Base-by-base conservation (phyloP, 1,140 invertebrate genomes). In the Araneus ventricosus region DNA sequence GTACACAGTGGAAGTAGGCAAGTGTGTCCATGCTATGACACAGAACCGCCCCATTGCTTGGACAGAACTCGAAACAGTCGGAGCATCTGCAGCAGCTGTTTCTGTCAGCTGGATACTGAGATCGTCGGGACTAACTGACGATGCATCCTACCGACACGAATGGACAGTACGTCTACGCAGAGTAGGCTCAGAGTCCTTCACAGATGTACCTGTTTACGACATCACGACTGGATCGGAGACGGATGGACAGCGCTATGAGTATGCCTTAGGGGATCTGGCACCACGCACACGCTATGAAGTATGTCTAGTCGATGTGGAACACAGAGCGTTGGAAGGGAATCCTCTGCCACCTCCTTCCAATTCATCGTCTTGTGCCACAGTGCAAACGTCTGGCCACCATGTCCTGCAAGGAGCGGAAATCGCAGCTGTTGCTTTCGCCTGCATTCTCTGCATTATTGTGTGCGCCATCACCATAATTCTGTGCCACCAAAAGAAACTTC, bases 161-260 rank as follows among this genome's bases (percentile, higher is more conserved):
- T 93, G 91, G 91, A 88, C 91, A 5, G 84, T 93, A 22, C 61
- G 84, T 20, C 70, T 93, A n/a, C 39, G 91, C 4, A 52, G 85
- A n/a, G 79, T 63, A 4, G 91, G 85, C 17, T 75, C 84, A 17
- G 84, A 93, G 45, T 75, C 87, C 52, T 93, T 70, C 14, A 88
- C 91, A 8, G 82, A 93, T 30, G 86, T 93, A 20, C 91, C 91
- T 17, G 91, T 93, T 20, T 93, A 93, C 17, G 91, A 93, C 57
- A 93, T 93, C 52, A 93, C 91, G 5, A 37, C n/a, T 22, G 34
- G 41, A 4, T 8, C 17, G 4, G 84, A 93, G 27, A 61, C 63
- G 5, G 80, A 93, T 3, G 91, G 63, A 7, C 91, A 93, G 52
- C 14, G 57, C 7, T 93, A 93, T 24, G 92, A 93, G 39, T 93